These are phyloP conservation scores for Sebastes nivosus DNA, from an alignment of 2,797 vertebrate genomes.

Conservation along the genomic window DNA sequence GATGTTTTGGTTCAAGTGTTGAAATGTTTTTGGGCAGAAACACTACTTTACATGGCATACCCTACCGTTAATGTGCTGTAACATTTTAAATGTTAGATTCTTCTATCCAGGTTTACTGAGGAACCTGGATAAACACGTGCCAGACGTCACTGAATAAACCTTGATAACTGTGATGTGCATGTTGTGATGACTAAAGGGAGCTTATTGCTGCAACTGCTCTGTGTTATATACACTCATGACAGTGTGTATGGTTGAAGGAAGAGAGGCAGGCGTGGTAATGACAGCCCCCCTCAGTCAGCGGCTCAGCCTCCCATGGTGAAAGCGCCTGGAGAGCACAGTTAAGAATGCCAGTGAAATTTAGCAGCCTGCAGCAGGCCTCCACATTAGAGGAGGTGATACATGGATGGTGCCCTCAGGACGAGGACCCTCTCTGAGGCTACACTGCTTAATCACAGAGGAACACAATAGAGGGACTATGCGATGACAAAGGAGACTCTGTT, in stretches of 20 bases:
- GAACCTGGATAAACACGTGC: constrained; percentile 31
- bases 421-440: constrained; percentile 38
- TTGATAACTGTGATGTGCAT: constrained; percentile 29
- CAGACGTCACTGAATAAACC: neutral
- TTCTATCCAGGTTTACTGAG: constrained; percentile 14
- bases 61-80: constrained; percentile 6
- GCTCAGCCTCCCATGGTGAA: constrained; percentile 72
- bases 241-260: constrained; percentile 33
- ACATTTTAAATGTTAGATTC: constrained; percentile 16
- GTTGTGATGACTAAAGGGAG: constrained; percentile 6
- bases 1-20: constrained; percentile 42
- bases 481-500: constrained; percentile 73
- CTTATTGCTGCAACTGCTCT: constrained; percentile 16
- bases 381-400: constrained; percentile 61
- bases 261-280: constrained; percentile 54
- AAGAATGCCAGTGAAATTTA: constrained; percentile 73
- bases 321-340: constrained; percentile 63
- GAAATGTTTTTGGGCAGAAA: constrained; percentile 45
- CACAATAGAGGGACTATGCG: constrained; percentile 72
- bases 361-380: constrained; percentile 60
- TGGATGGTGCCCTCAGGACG: constrained; percentile 68
- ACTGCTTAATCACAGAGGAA: constrained; percentile 46
- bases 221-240: constrained; percentile 35
- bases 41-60: constrained; percentile 10
- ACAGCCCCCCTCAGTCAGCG: constrained; percentile 60